Base-by-base conservation (phyloP, 2,888 invertebrate genomes). In the Ditula angustiorana region DNA sequence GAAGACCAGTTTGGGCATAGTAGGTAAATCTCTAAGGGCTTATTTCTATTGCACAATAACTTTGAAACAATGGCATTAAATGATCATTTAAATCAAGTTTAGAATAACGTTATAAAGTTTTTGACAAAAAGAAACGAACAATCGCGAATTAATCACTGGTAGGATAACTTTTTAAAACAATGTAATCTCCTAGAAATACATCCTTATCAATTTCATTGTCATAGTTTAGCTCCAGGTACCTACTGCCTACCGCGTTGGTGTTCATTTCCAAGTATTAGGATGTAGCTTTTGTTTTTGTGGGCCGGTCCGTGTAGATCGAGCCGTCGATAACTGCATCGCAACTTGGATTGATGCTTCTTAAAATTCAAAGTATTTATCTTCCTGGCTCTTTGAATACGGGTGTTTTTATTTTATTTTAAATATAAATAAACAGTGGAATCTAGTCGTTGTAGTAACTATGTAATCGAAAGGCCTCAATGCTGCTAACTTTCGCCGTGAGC, bases 1-100 rank as follows among this genome's bases (percentile, higher is more conserved):
- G 85, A 86, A 86, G 84, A 84, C 87, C 85, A 85, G 85, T 86
- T 82, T 78, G 75, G 81, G 78, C 76, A 75, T 44, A 41, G 61
- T 59, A 63, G 55, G 53, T 50, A 66, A 62, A 56, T 63, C 67
- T 63, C 63, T 49, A 35, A 63, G 63, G 58, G 44, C 50, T 46
- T 35, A 52, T 52, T 44, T 52, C 63, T 35, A 62, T 49, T 63
- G 52, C 63, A 46, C 58, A 63, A 58, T 24, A 46, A 19, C 13
- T 33, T 41, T 13, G 24, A 33, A 50, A 52, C 57, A 52, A 63
- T 52, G 46, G 56, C 49, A 49, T 37, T 33, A 46, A 41, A 24
- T 37, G 13, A 11, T 37, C 21, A 47, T 55, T 19, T 35, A 47
- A 55, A 26, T 24, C 16, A 41, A 41, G 30, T n/a, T 61, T 28